Conservation (phyloP, 1,140 invertebrate species). For the Lucilia cuprina region DNA sequence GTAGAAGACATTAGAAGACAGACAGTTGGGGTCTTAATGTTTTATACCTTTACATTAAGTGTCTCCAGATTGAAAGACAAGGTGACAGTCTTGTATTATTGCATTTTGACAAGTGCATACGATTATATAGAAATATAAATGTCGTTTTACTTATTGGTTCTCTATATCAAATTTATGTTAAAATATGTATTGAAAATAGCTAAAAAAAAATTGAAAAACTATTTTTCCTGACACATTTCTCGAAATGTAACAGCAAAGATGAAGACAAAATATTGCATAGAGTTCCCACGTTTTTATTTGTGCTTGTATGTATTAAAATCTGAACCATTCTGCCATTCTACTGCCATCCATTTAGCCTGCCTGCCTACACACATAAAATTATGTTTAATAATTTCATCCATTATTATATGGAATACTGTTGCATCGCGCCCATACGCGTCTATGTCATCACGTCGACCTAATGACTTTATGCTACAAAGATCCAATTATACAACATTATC, state of each 20-base stretch:
- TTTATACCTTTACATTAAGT: neutral
- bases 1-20: neutral
- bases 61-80: neutral
- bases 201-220: neutral
- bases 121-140: neutral
- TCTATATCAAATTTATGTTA: neutral
- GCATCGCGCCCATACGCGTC: conserved; percentile 5
- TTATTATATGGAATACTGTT: neutral
- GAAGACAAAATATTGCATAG: neutral
- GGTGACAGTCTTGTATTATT: conserved; percentile 7
- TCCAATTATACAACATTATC: conserved; percentile 15
- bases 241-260: neutral
- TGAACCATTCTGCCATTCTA: neutral
- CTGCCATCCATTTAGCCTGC: neutral
- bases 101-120: conserved; percentile 10
- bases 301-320: neutral
- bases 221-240: neutral
- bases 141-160: neutral
- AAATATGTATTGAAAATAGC: neutral
- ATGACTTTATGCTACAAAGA: conserved; percentile 17
- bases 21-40: neutral
- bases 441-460: conserved; percentile 13
- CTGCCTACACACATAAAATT: neutral
- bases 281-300: neutral
- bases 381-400: conserved; percentile 10